Conservation (phyloP, 2,113 vertebrate genomes). For the Pygoscelis adeliae region DNA sequence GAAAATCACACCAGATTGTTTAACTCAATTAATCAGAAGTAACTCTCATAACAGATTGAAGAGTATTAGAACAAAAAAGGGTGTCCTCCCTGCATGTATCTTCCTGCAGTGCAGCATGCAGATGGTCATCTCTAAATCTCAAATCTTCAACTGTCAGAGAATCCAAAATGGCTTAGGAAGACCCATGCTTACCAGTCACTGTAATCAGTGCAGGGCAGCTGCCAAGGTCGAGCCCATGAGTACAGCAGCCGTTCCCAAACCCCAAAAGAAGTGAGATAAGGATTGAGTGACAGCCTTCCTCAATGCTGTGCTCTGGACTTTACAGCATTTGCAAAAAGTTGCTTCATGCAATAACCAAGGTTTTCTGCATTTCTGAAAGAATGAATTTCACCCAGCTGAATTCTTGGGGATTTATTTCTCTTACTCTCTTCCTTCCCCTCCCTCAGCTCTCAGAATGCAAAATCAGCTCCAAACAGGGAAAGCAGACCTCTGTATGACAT, state of each 20-base stretch:
- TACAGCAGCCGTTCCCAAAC: background rate
- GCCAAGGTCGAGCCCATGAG: background rate
- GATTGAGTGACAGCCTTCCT: background rate
- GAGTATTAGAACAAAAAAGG: slow-evolving; percentile 26
- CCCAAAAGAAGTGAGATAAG: background rate
- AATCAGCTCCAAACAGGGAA: background rate
- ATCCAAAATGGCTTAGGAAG: background rate
- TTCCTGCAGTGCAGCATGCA: background rate
- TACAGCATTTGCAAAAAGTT: background rate
- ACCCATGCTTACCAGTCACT: background rate
- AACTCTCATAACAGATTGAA: slow-evolving; percentile 32
- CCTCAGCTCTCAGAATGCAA: background rate
- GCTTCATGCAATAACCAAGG: background rate
- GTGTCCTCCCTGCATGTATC: background rate
- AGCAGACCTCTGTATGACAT: background rate
- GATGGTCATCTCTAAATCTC: slow-evolving; percentile 5
- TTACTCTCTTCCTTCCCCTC: background rate
- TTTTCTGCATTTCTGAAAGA: background rate
- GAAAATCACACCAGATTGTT: slow-evolving; percentile 49
- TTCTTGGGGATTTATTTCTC: background rate
- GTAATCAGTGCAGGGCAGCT: background rate
- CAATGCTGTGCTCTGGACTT: background rate
- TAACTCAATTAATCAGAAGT: slow-evolving; percentile 35
- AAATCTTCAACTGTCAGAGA: background rate
- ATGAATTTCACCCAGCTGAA: background rate